Base-by-base conservation (phyloP, 2,113 vertebrate genomes). In the Mobula birostris region DNA sequence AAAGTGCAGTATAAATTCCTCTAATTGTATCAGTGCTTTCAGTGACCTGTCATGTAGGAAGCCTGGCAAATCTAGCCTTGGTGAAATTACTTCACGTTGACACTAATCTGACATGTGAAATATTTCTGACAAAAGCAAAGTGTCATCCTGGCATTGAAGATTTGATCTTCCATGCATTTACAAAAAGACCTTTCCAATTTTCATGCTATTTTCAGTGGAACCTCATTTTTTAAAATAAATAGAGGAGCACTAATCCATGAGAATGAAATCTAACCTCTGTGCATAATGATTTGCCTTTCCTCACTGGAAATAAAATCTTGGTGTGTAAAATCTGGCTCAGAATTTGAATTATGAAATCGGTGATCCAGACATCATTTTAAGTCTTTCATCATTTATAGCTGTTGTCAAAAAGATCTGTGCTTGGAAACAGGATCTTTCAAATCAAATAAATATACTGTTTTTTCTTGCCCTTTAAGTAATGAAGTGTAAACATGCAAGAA, bases 211-310 rank as follows among this genome's bases (percentile, higher is more conserved):
- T 92, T 90, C 78, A 87, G 58, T 32, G 48, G 85, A 94, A 88
- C 87, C 93, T 94, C 82, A 91, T 95, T 94, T 94, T 94, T 82
- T 58, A 83, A 19, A 80, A 94, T 77, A 94, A 94, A 88, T 80
- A 66, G 94, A 92, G 70, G 78, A 76, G 0, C 36, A 82, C 74
- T 95, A 94, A 94, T 95, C 76, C 93, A 40, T 48, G 48, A 87
- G 93, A 80, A 94, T 94, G 83, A 94, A 94, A 94, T 80, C 5
- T 63, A 32, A 48, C 15, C 87, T 58, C 66, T 48, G 48, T 92
- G 94, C 87, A 94, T 91, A 94, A 91, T 94, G 87, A 91, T 77
- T 94, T 56, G 63, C 8, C 58, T 78, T 56, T 56, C n/a, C 78
- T 40, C 78, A 40, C 83, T 85, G 21, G 24, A 77, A 63, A 21